phyloP scores from a whole-genome alignment of 2,888 invertebrate species.

The Leptodirus hochenwartii region DNA sequence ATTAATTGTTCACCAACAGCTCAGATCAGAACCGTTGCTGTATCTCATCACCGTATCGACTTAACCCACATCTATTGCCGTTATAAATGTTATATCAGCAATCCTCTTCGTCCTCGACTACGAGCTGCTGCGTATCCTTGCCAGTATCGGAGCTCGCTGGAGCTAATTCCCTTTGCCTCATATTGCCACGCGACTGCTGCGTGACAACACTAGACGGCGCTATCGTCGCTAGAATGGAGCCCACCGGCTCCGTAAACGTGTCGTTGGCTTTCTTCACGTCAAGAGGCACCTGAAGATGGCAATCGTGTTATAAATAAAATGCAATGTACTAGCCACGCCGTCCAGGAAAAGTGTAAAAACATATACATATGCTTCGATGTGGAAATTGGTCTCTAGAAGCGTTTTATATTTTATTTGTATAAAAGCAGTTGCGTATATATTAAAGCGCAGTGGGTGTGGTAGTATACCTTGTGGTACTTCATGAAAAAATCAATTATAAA shows the following conservation, averaged over 20 bases:
- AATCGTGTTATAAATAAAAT: too few species aligned
- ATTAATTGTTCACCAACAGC: too few species aligned
- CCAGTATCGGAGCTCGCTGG: constrained; percentile 73
- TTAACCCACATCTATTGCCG: too few species aligned
- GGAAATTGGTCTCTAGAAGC: background rate
- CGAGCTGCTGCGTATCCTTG: constrained; percentile 79
- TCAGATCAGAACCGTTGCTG: too few species aligned
- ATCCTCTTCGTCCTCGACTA: constrained; percentile 83
- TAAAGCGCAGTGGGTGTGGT: too few species aligned
- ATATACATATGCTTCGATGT: too few species aligned
- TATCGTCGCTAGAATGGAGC: constrained; percentile 48
- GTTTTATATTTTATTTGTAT: background rate
- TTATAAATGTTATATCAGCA: constrained; percentile 43
- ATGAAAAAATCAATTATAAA: constrained; percentile 4
- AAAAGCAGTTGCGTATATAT: background rate
- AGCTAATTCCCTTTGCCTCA: constrained; percentile 63
- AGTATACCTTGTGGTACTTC: too few species aligned
- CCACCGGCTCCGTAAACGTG: constrained; percentile 38
- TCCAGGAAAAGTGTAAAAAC: too few species aligned
- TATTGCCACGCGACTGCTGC: constrained; percentile 24
- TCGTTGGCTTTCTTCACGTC: constrained; percentile 45
- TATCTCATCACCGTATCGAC: too few species aligned
- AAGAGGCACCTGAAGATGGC: constrained; percentile 69
- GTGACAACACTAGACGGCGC: constrained; percentile 62
- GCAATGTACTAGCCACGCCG: too few species aligned